Percentiles rank a stretch among this genome's conserved stretches.
Conservation (phyloP, 2,113 vertebrate species). For the Phaethon lepturus region DNA sequence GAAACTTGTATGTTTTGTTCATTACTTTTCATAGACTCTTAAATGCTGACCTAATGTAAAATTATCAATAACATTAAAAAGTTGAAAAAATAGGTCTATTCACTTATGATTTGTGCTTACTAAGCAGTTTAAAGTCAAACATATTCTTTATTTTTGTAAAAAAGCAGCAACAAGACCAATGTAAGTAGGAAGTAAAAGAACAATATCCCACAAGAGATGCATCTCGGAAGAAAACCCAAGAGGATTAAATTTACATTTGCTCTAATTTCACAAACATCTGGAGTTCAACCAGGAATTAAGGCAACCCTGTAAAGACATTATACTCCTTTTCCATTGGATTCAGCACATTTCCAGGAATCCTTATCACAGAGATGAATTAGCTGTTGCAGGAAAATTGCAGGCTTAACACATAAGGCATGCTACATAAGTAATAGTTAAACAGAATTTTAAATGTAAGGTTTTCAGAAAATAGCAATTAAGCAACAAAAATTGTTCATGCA, state of each 20-base stretch:
- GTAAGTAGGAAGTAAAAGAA: constrained; percentile 2
- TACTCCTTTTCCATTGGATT: neutral
- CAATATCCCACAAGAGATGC: neutral
- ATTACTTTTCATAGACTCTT: neutral
- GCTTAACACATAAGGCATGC: neutral
- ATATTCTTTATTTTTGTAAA: neutral
- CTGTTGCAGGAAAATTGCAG: neutral
- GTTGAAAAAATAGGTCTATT: neutral
- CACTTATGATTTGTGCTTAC: neutral
- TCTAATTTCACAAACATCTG: constrained; percentile 48
- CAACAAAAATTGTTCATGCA: neutral
- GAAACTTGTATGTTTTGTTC: constrained; percentile 8
- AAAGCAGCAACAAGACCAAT: neutral
- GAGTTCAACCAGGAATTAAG: constrained; percentile 8
- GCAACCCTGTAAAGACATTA: neutral
- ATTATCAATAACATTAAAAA: neutral
- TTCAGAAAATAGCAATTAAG: neutral
- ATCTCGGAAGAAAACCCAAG: neutral
- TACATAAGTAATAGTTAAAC: neutral
- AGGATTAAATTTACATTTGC: constrained; percentile 29
- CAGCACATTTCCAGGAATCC: neutral
- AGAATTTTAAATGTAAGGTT: neutral
- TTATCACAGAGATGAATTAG: neutral
- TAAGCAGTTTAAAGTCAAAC: neutral
- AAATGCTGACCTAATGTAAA: constrained; percentile 2